Evolutionary conservation across 2,888 invertebrate genomes (phyloP).

Genomic region (Dinocampus coccinellae): DNA sequence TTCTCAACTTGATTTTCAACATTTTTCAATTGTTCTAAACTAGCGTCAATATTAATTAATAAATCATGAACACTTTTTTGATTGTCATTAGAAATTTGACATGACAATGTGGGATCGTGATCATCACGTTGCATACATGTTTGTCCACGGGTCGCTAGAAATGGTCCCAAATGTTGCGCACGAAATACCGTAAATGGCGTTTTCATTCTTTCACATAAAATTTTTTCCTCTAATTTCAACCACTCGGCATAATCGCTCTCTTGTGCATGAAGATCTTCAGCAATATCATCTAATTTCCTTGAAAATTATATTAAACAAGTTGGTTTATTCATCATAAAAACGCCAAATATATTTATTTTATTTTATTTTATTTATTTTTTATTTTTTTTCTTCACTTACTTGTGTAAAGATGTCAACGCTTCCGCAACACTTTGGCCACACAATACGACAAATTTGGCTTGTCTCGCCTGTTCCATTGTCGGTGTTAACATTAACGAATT

Average conservation of each 20-base stretch:
- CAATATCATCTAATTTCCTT: conserved; percentile 75
- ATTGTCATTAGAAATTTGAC: conserved; percentile 66
- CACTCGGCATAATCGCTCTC: conserved; percentile 75
- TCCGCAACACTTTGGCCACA: conserved; percentile 78
- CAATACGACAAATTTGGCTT: conserved; percentile 76
- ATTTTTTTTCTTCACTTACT: conserved; percentile 71
- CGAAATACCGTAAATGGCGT: conserved; percentile 62
- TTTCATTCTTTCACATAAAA: conserved; percentile 72
- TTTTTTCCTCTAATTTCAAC: conserved; percentile 74
- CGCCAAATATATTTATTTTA: background rate
- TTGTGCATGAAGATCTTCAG: conserved; percentile 76
- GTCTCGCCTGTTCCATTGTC: conserved; percentile 74
- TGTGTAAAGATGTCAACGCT: conserved; percentile 75
- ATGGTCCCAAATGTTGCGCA: conserved; percentile 56
- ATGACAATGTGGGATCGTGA: conserved; percentile 64
- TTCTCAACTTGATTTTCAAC: conserved; percentile 71
- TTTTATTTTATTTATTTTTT: background rate
- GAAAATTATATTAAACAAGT: conserved; percentile 34
- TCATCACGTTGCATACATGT: conserved; percentile 66
- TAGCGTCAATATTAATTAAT: conserved; percentile 69
- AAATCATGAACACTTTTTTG: conserved; percentile 66
- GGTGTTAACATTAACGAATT: conserved; percentile 77
- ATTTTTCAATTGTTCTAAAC: conserved; percentile 70
- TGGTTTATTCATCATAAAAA: background rate
- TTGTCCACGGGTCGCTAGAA: conserved; percentile 62